Evolutionary conservation across 2,113 vertebrate genomes (phyloP).

Genomic region (Zonotrichia leucophrys): DNA sequence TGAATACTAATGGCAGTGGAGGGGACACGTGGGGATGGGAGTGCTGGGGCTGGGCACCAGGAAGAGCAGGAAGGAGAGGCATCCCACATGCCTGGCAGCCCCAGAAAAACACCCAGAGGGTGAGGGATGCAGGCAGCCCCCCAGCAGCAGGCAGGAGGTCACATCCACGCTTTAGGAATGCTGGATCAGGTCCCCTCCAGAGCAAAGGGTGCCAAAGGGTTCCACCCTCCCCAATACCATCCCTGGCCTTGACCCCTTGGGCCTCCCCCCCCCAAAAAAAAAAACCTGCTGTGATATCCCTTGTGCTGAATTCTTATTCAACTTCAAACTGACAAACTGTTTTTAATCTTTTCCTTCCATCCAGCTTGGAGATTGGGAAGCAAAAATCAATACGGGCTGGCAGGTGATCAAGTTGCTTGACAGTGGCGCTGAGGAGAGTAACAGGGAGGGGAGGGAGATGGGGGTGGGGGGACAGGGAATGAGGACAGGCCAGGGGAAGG

Average conservation of each 20-base stretch:
- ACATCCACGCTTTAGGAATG: no score
- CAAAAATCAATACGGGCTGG: conserved; percentile 98
- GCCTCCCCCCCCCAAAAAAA: background rate
- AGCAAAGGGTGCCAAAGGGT: conserved; percentile 24
- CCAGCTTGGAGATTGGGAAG: conserved; percentile 97
- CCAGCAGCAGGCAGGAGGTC: background rate
- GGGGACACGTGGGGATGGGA: background rate
- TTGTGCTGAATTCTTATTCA: conserved; percentile 94
- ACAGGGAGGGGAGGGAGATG: background rate
- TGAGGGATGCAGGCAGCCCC: background rate
- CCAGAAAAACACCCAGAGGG: background rate
- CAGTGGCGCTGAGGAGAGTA: conserved; percentile 68
- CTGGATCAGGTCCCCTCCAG: background rate
- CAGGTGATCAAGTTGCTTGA: conserved; percentile 94
- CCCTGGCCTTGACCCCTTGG: conserved; percentile 60
- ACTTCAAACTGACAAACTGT: conserved; percentile 98
- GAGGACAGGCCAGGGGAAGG: background rate
- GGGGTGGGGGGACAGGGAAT: rapidly evolving
- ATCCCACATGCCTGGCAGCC: background rate
- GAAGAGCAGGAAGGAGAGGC: background rate
- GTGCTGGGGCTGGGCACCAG: background rate
- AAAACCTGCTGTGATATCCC: conserved; percentile 76
- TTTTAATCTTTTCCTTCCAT: conserved; percentile 99
- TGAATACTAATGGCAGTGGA: conserved; percentile 42
- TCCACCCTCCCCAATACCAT: background rate